phyloP scores from a whole-genome alignment of 2,113 vertebrate species.

The Orycteropus afer region DNA sequence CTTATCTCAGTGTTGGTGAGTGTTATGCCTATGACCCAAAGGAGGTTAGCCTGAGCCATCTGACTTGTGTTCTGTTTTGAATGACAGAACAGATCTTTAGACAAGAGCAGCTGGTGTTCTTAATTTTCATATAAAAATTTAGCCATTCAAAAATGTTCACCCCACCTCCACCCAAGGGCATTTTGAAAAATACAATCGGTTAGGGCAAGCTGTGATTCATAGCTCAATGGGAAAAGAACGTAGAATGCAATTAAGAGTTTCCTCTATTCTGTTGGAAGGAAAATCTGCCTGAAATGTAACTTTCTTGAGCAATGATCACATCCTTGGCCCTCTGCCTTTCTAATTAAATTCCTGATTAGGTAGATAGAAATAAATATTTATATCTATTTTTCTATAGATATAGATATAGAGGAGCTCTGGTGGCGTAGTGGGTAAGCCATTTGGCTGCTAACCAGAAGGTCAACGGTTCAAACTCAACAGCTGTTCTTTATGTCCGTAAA shows the following conservation, averaged over 20 bases:
- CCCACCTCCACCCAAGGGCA: neutral
- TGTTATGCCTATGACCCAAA: neutral
- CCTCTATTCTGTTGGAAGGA: slow-evolving; percentile 15
- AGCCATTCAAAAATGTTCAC: slow-evolving; percentile 6
- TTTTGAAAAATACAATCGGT: neutral
- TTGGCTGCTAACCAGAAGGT: too few relatives aligned
- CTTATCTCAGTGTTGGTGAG: neutral
- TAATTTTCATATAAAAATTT: slow-evolving; percentile 17
- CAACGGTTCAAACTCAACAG: too few relatives aligned
- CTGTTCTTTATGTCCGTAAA: too few relatives aligned
- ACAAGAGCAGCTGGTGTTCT: slow-evolving; percentile 23
- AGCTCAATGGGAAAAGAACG: neutral
- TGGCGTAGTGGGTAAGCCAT: too few relatives aligned
- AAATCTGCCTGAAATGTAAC: slow-evolving; percentile 32
- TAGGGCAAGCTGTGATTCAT: slow-evolving; percentile 32
- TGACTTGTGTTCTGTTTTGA: slow-evolving; percentile 35
- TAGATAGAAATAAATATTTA: too few relatives aligned
- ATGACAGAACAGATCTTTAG: neutral
- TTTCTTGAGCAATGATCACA: slow-evolving; percentile 56
- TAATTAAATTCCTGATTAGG: slow-evolving; percentile 71
- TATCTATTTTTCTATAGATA: too few relatives aligned
- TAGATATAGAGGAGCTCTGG: too few relatives aligned
- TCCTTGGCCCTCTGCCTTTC: slow-evolving; percentile 66
- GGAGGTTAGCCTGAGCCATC: neutral
- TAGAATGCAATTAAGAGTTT: slow-evolving; percentile 20